These are phyloP conservation scores for Drosophila punjabiensis DNA, from an alignment of 1,140 invertebrate species.

Conservation along the genomic window DNA sequence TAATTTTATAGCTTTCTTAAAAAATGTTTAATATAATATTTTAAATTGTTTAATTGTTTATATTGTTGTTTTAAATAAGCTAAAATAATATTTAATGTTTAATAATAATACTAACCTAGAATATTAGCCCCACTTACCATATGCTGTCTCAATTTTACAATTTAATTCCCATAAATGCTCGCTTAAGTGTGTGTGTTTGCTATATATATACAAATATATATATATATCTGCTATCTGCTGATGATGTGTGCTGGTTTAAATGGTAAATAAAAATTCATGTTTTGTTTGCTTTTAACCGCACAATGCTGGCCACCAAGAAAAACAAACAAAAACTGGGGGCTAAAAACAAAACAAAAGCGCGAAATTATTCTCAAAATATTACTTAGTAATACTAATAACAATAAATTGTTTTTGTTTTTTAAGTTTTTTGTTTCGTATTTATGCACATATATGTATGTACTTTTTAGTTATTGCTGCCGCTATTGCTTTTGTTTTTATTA, in stretches of 20 bases:
- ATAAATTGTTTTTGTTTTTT: slow-evolving; percentile 52
- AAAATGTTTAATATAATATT: no score
- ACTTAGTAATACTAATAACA: slow-evolving; percentile 73
- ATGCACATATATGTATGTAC: slow-evolving; percentile 15
- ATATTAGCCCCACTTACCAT: slow-evolving; percentile 11
- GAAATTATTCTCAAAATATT: slow-evolving; percentile 56
- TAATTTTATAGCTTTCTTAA: no score
- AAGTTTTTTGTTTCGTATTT: slow-evolving; percentile 1
- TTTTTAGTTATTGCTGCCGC: slow-evolving; percentile 14
- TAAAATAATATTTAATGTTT: neutral
- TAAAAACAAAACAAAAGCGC: slow-evolving; percentile 30
- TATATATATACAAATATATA: neutral
- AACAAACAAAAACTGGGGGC: slow-evolving; percentile 30
- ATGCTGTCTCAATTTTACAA: slow-evolving; percentile 22
- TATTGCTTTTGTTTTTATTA: slow-evolving; percentile 12
- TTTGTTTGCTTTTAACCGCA: slow-evolving; percentile 53
- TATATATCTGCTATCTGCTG: slow-evolving; percentile 20
- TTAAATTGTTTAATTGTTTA: no score
- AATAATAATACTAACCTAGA: neutral
- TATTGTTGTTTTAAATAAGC: neutral
- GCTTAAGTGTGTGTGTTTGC: slow-evolving; percentile 7
- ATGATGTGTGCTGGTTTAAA: slow-evolving; percentile 30
- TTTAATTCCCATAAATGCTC: slow-evolving; percentile 26
- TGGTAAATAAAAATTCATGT: slow-evolving; percentile 62
- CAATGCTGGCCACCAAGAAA: slow-evolving; percentile 29